Evolutionary conservation across 2,888 invertebrate species (phyloP).

Genomic region (Latrodectus elegans): DNA sequence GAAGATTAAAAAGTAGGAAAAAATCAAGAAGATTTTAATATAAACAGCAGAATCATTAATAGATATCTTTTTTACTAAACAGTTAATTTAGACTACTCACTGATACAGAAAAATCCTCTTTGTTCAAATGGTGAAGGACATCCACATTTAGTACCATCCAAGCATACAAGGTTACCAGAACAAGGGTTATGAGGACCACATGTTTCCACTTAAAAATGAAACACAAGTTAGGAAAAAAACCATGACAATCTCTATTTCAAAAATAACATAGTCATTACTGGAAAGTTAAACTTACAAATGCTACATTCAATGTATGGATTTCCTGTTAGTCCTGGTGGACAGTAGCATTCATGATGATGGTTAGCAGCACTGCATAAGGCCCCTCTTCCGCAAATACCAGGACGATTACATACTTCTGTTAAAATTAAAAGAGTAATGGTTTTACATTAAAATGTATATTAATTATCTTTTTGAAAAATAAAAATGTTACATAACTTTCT

Average conservation of each 20-base stretch:
- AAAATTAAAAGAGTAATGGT: background rate
- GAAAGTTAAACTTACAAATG: constrained; percentile 62
- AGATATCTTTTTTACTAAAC: no score
- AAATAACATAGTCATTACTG: no score
- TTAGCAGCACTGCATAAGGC: constrained; percentile 88
- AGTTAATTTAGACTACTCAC: constrained; percentile 52
- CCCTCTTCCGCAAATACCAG: constrained; percentile 84
- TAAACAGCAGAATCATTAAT: no score
- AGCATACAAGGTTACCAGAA: constrained; percentile 70
- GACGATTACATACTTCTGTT: constrained; percentile 82
- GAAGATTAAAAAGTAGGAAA: no score
- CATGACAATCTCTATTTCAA: background rate
- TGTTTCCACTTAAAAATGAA: constrained; percentile 77
- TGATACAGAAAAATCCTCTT: constrained; percentile 71
- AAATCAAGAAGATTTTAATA: no score
- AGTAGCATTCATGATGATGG: constrained; percentile 86
- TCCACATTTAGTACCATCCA: constrained; percentile 70
- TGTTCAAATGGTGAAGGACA: constrained; percentile 70
- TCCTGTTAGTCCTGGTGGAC: constrained; percentile 85
- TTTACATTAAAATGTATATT: background rate
- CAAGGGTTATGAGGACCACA: constrained; percentile 69
- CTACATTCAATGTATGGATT: constrained; percentile 83
- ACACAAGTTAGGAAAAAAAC: background rate
- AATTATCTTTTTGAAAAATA: background rate
- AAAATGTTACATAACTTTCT: background rate